Evolutionary conservation across 2,113 vertebrate genomes (phyloP), one percentile per base, ranked within the genome.

Genomic region (Gulo gulo): DNA sequence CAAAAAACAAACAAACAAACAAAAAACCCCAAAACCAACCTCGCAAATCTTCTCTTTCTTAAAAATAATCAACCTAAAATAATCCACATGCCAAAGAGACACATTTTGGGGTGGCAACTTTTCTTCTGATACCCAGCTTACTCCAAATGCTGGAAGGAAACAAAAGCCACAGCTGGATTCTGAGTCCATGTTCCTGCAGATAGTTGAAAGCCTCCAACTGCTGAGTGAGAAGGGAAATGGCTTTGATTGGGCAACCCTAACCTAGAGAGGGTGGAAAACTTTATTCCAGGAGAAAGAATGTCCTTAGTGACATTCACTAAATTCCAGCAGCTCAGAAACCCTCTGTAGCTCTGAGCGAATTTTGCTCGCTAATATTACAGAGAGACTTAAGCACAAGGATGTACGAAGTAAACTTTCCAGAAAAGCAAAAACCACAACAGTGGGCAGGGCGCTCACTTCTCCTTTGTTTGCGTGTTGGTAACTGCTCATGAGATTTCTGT

Each of bases 381-480:
- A 29, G 52, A 36, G 65, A 50, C 94, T 14, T 36, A 2, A 74
- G 47, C 55, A 4, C 3, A 9, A 76, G 80, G 59, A 10, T 1
- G 45, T 39, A 20, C 59, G 8, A 5, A 82, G 42, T 11, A 73
- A 63, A 47, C 36, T 39, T 93, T 82, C 84, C 92, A 94, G 85
- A 76, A 92, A 94, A 97, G 92, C 42, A 55, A n/a, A 91, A 87
- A 36, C 92, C 89, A 24, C 52, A 76, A 11, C 55, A 11, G 45
- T 12, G 50, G 29, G 50, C 80, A 50, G n/a, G 4, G 21, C 1
- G 13, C 65, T 39, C 31, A 34, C 50, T 89, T 86, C 79, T 24
- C 11, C 73, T 92, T 63, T 34, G 14, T 11, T 12, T 5, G 79
- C 11, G 1, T 4, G 8, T 11, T 4, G 7, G 65, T 6, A 11